Evolutionary conservation across 2,113 vertebrate genomes (phyloP).

Genomic region (Alexandromys fortis): DNA sequence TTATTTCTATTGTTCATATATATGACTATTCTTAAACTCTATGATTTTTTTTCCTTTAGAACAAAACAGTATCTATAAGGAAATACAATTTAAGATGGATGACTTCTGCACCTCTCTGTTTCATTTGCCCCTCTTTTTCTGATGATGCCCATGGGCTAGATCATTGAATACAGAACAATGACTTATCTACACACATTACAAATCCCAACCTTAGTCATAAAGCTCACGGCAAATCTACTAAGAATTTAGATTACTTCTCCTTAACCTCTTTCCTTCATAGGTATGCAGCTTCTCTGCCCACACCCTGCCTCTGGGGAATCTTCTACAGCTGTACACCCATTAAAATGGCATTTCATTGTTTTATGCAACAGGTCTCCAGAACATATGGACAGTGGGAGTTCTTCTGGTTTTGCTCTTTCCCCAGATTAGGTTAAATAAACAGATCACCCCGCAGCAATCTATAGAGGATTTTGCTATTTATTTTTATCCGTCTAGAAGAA

Average conservation of each 20-base stretch:
- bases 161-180: neutral
- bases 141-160: neutral
- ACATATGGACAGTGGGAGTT: neutral
- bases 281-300: neutral
- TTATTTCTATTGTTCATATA: neutral
- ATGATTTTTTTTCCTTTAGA: neutral
- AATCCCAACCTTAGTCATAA: constrained; percentile 25
- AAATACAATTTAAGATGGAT: neutral
- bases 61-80: neutral
- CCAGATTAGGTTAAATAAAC: constrained; percentile 58
- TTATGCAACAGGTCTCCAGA: neutral
- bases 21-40: neutral
- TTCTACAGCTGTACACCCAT: neutral
- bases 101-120: neutral
- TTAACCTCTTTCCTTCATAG: neutral
- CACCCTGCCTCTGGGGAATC: neutral
- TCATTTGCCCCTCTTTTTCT: neutral
- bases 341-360: constrained; percentile 60
- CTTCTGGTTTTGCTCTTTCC: neutral
- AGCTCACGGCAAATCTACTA: constrained; percentile 44
- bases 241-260: constrained; percentile 20
- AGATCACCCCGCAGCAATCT: neutral
- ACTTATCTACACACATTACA: neutral
- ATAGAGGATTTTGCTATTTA: constrained; percentile 12
- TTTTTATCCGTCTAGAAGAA: constrained; percentile 19